These are phyloP conservation scores for Penaeus vannamei DNA, from an alignment of 1,140 invertebrate species.

Conservation along the genomic window DNA sequence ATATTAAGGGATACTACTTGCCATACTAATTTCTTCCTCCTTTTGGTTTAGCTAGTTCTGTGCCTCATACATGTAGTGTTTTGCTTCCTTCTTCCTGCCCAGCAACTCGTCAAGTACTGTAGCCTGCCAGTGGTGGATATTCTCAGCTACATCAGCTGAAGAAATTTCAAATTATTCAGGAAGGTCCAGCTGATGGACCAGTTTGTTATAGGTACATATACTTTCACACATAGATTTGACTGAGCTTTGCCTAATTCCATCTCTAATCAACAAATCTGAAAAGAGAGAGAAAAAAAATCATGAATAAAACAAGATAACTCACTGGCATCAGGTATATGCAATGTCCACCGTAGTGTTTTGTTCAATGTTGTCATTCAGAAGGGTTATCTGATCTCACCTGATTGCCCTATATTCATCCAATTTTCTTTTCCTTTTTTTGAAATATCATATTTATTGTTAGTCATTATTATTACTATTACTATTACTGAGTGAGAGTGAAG, in stretches of 20 bases:
- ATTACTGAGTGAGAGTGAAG: too few relatives aligned
- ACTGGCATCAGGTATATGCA: too few relatives aligned
- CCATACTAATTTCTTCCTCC: not conserved
- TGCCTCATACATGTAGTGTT: not conserved
- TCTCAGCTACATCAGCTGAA: not conserved
- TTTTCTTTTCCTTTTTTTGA: too few relatives aligned
- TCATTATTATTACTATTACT: too few relatives aligned
- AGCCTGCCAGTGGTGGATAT: not conserved
- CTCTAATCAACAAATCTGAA: not conserved
- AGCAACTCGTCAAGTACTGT: not conserved
- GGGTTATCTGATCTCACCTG: too few relatives aligned
- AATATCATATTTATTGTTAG: too few relatives aligned
- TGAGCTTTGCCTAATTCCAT: not conserved
- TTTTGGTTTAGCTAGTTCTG: not conserved
- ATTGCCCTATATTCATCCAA: too few relatives aligned
- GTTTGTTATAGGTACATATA: not conserved
- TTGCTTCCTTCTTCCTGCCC: not conserved
- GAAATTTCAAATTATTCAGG: not conserved
- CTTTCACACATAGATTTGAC: not conserved
- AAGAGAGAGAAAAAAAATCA: not conserved
- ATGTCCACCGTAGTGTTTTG: too few relatives aligned
- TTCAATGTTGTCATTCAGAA: too few relatives aligned
- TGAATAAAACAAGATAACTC: too few relatives aligned
- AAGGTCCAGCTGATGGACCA: not conserved
- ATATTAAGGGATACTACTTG: not conserved